phyloP scores from a whole-genome alignment of 2,888 invertebrate species.

The Ctenicera cuprea region DNA sequence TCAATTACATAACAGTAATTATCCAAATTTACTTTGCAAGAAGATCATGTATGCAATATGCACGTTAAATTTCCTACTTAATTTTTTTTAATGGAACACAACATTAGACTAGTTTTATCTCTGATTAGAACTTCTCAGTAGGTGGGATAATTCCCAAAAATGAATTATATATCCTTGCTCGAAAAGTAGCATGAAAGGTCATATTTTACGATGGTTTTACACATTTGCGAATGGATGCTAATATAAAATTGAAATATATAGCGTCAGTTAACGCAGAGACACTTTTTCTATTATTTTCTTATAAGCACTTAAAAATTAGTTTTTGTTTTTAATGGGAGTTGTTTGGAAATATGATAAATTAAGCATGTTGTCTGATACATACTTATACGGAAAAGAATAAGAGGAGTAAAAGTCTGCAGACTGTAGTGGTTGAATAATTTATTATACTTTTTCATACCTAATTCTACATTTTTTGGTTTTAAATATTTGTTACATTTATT shows the following conservation, averaged over 20 bases:
- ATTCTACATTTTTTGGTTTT: too few relatives aligned
- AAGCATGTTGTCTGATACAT: too few relatives aligned
- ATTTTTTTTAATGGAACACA: constrained; percentile 18
- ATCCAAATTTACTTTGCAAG: constrained; percentile 22
- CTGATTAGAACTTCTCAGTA: constrained; percentile 16
- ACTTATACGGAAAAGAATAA: too few relatives aligned
- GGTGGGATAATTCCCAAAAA: constrained; percentile 22
- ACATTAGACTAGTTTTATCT: constrained; percentile 19
- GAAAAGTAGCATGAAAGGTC: constrained; percentile 8
- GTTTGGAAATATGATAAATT: too few relatives aligned
- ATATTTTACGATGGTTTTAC: neutral
- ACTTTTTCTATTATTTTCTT: too few relatives aligned
- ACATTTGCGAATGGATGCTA: neutral
- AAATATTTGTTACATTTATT: neutral
- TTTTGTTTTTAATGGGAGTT: too few relatives aligned
- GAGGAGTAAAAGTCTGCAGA: too few relatives aligned
- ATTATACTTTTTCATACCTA: too few relatives aligned
- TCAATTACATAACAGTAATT: constrained; percentile 25
- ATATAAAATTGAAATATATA: neutral
- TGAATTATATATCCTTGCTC: constrained; percentile 21
- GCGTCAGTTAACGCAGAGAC: too few relatives aligned
- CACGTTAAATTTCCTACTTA: constrained; percentile 4
- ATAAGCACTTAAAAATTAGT: too few relatives aligned
- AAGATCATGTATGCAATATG: constrained; percentile 18
- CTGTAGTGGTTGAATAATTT: too few relatives aligned